These are phyloP conservation scores for Phasia obesa DNA, from an alignment of 2,888 invertebrate species.

Conservation along the genomic window DNA sequence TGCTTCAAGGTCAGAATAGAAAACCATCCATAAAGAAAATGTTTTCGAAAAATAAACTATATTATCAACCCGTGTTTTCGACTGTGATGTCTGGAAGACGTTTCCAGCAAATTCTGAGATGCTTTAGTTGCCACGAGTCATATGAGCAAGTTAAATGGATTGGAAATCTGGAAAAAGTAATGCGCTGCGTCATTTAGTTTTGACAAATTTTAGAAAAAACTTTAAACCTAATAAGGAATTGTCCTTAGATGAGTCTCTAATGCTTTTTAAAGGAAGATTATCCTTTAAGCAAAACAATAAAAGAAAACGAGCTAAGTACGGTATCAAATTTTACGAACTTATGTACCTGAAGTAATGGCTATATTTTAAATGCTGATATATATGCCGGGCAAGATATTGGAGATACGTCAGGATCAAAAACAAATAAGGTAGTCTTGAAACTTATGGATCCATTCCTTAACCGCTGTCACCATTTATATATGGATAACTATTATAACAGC, in stretches of 20 bases:
- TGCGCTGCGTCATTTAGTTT: slow-evolving; percentile 5
- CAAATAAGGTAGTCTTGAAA: neutral
- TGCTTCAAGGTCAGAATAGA: too few relatives aligned
- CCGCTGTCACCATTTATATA: slow-evolving; percentile 12
- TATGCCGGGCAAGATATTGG: neutral
- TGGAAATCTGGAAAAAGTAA: neutral
- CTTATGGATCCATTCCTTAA: slow-evolving; percentile 8
- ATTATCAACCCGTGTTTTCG: too few relatives aligned
- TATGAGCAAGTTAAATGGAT: neutral
- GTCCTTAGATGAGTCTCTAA: too few relatives aligned
- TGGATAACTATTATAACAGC: slow-evolving; percentile 29
- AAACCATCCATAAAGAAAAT: too few relatives aligned
- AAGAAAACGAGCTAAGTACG: slow-evolving; percentile 9
- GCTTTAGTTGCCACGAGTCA: neutral
- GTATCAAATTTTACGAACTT: neutral
- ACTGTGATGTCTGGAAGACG: too few relatives aligned
- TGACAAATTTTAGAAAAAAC: slow-evolving; percentile 4
- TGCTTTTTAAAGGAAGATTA: slow-evolving; percentile 13
- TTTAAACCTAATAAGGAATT: neutral
- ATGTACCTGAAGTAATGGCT: neutral
- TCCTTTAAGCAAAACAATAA: slow-evolving; percentile 5
- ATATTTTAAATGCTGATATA: neutral
- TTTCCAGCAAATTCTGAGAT: too few relatives aligned
- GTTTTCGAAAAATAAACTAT: too few relatives aligned
- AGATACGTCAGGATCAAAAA: neutral